Conservation (phyloP, 1,140 invertebrate species). For the Cataglyphis hispanica region DNA sequence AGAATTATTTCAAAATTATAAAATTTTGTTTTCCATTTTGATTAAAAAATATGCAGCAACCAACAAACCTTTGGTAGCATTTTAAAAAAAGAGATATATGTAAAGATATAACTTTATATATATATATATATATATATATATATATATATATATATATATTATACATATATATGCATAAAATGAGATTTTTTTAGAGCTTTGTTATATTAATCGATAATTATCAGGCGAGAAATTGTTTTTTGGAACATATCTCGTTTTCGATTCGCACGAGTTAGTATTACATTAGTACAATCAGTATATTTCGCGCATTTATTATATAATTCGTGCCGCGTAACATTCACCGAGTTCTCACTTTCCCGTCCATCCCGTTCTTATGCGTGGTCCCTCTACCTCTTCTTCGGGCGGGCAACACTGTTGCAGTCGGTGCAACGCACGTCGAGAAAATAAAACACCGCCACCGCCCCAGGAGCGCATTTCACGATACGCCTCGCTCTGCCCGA, state of each 20-base stretch:
- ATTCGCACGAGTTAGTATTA: not conserved
- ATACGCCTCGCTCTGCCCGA: constrained; percentile 63
- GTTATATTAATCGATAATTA: not conserved
- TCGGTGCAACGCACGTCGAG: constrained; percentile 73
- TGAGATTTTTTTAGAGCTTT: not conserved
- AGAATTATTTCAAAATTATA: not conserved
- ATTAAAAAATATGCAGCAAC: not conserved
- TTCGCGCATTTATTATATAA: constrained; percentile 54
- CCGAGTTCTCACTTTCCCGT: constrained; percentile 64
- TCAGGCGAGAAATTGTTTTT: not conserved
- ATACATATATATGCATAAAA: not conserved
- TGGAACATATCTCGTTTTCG: not conserved
- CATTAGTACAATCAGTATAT: not conserved
- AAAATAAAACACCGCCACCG: constrained; percentile 70
- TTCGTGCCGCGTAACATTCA: constrained; percentile 35
- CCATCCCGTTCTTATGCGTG: constrained; percentile 36
- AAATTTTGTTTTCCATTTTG: not conserved
- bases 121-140: no score
- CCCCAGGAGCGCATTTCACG: constrained; percentile 74
- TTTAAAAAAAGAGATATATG: not conserved
- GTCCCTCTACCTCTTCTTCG: constrained; percentile 63
- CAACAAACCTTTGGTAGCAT: not conserved
- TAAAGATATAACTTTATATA: no score
- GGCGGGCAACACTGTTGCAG: constrained; percentile 74
- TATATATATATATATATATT: no score